Evolutionary conservation across 2,888 invertebrate species (phyloP).

Genomic region (Tetranychus truncatus): DNA sequence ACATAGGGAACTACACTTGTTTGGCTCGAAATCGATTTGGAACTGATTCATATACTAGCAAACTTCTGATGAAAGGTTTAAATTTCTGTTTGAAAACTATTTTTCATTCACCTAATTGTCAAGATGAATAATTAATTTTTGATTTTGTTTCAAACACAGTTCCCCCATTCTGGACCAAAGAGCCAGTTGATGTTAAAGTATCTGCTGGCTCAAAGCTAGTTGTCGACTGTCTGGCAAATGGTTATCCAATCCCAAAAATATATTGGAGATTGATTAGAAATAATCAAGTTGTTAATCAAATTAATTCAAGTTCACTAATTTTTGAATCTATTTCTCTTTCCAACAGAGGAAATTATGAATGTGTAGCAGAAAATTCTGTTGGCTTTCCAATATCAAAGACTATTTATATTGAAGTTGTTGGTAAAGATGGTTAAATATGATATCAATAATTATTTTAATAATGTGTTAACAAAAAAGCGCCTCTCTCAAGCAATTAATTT

Average conservation of each 20-base stretch:
- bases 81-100: not conserved
- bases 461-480: too few species aligned
- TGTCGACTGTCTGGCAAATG: constrained; percentile 4
- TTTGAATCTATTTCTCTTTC: not conserved
- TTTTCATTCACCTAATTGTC: not conserved
- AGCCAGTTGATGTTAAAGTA: constrained; percentile 20
- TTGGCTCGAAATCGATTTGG: constrained; percentile 21
- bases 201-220: constrained; percentile 17
- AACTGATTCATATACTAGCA: constrained; percentile 16
- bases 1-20: constrained; percentile 25
- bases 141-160: constrained; percentile 16
- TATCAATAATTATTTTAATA: too few species aligned
- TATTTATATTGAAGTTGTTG: constrained; percentile 17
- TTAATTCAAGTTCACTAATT: not conserved
- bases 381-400: constrained; percentile 16
- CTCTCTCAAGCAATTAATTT: not conserved
- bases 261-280: constrained; percentile 19
- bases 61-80: not conserved
- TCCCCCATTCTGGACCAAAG: constrained; percentile 23
- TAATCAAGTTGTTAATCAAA: not conserved
- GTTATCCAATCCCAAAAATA: constrained; percentile 22
- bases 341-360: constrained; percentile 17
- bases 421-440: constrained; percentile 12
- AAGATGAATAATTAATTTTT: not conserved
- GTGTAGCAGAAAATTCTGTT: constrained; percentile 19